These are phyloP conservation scores for Sclerodermus sp. DNA, from an alignment of 2,888 invertebrate species.

Conservation along the genomic window DNA sequence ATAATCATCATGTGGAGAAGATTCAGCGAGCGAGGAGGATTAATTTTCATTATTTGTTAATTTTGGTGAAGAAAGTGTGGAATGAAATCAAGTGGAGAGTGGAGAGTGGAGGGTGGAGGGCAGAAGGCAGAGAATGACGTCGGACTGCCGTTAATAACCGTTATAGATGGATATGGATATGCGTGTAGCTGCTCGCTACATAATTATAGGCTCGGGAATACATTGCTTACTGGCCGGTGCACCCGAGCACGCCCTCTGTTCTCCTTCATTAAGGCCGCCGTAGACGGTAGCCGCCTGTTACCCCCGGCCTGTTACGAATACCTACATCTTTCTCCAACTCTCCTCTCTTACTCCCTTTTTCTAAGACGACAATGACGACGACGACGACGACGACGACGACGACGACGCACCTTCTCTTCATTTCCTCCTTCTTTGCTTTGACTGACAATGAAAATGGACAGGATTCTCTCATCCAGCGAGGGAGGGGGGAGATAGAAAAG, in stretches of 20 bases:
- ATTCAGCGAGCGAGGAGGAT: too few relatives aligned
- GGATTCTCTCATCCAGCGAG: too few relatives aligned
- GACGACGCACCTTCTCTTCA: neutral
- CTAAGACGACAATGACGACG: too few relatives aligned
- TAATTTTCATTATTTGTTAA: too few relatives aligned
- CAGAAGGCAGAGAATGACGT: slow-evolving; percentile 33
- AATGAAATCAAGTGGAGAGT: too few relatives aligned
- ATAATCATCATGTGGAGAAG: slow-evolving; percentile 37
- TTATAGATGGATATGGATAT: slow-evolving; percentile 46
- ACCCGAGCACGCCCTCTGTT: slow-evolving; percentile 55
- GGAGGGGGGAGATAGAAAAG: too few relatives aligned
- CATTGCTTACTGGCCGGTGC: slow-evolving; percentile 53
- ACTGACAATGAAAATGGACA: too few relatives aligned
- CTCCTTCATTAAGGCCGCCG: slow-evolving; percentile 52
- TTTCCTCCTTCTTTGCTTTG: too few relatives aligned
- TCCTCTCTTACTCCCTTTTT: slow-evolving; percentile 4
- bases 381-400: too few relatives aligned
- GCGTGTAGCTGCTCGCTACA: slow-evolving; percentile 42
- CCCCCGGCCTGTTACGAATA: slow-evolving; percentile 14
- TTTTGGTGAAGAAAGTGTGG: too few relatives aligned
- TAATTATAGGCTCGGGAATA: slow-evolving; percentile 53
- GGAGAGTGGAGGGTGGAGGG: slow-evolving; percentile 1
- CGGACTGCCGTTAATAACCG: slow-evolving; percentile 50
- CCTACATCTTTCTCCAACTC: slow-evolving; percentile 9
- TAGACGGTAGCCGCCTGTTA: slow-evolving; percentile 55